Base-by-base conservation (phyloP, 2,797 vertebrate genomes). In the Sebastes nivosus region DNA sequence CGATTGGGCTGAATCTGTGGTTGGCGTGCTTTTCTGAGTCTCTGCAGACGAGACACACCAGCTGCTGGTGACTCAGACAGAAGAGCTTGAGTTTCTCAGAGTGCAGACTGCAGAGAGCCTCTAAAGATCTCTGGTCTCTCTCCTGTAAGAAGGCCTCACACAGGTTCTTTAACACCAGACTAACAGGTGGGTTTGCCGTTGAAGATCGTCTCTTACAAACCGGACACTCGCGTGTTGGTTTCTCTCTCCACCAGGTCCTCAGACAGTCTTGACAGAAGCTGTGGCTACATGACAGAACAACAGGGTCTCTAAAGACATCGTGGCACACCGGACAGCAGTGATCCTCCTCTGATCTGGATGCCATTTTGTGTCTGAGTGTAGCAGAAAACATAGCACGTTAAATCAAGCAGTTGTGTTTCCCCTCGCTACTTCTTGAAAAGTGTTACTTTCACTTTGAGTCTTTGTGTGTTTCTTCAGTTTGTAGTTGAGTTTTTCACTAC, bases 251-350 rank as follows among this genome's bases (percentile, higher is more conserved):
- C 64, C 64, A 46, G 36, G 8, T 12, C 3, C 24, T 27, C 24
- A 46, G 64, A 46, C 64, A 66, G 64, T 29, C 36, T 66, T 46
- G 25, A 66, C 64, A 66, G 63, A 66, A 66, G 63, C 63, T 65
- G 13, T 65, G 36, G 22, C 34, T 42, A 25, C 63, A 65, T 25
- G 14, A 66, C 1, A 66, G 24, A 66, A 66, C 64, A 7, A 66
- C 64, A 27, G 38, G 64, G 25, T 27, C 64, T 46, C 24, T 66
- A 12, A 66, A 46, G 64, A 66, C 24, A 1, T 27, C 64, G 1
- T 27, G 24, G 6, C 64, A 67, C 9, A 50, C 24, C 24, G 64
- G 64, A 46, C 64, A 29, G 38, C 38, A 66, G 36, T 10, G 14
- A 46, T 42, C 63, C 22, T 29, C 64, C 38, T 50, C 38, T 50